Evolutionary conservation across 1,140 invertebrate genomes (phyloP), one percentile per base, ranked within the genome.

Genomic region (Sesamia nonagrioides): DNA sequence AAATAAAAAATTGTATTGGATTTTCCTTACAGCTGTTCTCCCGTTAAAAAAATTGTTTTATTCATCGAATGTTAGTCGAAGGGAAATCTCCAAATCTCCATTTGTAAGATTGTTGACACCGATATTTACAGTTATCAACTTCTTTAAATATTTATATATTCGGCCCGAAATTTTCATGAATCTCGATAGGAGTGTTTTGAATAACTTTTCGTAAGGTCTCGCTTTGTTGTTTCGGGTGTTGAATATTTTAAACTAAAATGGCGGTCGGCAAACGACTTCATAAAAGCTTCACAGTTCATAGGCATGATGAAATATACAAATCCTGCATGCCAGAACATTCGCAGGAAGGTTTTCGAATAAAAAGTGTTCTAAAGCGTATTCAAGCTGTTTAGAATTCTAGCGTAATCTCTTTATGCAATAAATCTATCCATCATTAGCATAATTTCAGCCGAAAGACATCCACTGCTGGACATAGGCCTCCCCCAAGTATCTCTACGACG

Each of bases 11-110:
- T 40, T 17, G 37, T 33, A 60, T 60, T 74, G 35, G 60, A 48
- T 74, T 74, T 60, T 74, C 35, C 69, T 37, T 54, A 61, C 73
- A 75, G 37, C 45, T 75, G 73, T 63, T 75, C 33, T 42, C 2
- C 73, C 58, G 35, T 40, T 56, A 5, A 40, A 27, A 9, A 72
- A 42, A 56, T 54, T 72, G 77, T 63, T 78, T 78, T 78, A 78
- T 78, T 78, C 77, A 72, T 72, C n/a, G 54, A 60, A 78, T 78
- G 35, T 78, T 45, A 72, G 66, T 42, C 37, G 52, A n/a, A n/a
- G 40, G 37, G 54, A 61, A 63, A 61, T 37, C 11, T 61, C 2
- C 58, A 18, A 54, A 60, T 69, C 27, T 45, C 9, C 33, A 9
- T 48, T 54, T 61, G 27, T 15, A 18, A 72, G 77, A 78, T 9